Evolutionary conservation across 2,888 invertebrate genomes (phyloP).

Genomic region (Listrodromus nycthemerus): DNA sequence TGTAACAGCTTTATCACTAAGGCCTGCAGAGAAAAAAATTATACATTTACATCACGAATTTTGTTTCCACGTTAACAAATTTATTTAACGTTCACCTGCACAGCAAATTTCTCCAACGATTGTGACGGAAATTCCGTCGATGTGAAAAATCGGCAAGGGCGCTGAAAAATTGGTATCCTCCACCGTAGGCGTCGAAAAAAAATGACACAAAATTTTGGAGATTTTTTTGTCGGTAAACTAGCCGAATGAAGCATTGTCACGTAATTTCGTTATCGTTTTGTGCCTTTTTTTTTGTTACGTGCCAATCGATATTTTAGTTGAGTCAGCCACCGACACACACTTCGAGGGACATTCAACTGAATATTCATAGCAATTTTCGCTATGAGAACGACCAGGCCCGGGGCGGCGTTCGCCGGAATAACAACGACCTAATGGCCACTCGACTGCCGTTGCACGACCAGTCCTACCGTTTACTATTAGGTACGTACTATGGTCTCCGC

Average conservation of each 20-base stretch:
- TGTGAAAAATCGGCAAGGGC: background rate
- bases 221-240: slow-evolving; percentile 2
- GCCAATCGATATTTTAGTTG: slow-evolving; percentile 59
- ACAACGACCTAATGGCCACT: slow-evolving; percentile 66
- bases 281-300: background rate
- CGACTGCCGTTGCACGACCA: slow-evolving; percentile 45
- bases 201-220: background rate
- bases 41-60: background rate
- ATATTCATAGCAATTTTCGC: slow-evolving; percentile 66
- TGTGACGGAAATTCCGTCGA: background rate
- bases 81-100: background rate
- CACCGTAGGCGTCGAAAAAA: background rate
- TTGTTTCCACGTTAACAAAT: background rate
- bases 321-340: slow-evolving; percentile 38
- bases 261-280: slow-evolving; percentile 2
- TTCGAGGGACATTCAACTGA: slow-evolving; percentile 45
- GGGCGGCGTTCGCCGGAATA: slow-evolving; percentile 55
- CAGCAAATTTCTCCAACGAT: background rate
- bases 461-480: slow-evolving; percentile 32
- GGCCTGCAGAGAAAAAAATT: background rate
- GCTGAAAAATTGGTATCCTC: slow-evolving; percentile 9
- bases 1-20: background rate
- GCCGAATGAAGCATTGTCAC: slow-evolving; percentile 6
- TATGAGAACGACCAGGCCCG: slow-evolving; percentile 45
- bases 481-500: slow-evolving; percentile 9